These are phyloP conservation scores for Rugalucina vietnamica DNA, from an alignment of 2,888 invertebrate genomes.

Conservation along the genomic window DNA sequence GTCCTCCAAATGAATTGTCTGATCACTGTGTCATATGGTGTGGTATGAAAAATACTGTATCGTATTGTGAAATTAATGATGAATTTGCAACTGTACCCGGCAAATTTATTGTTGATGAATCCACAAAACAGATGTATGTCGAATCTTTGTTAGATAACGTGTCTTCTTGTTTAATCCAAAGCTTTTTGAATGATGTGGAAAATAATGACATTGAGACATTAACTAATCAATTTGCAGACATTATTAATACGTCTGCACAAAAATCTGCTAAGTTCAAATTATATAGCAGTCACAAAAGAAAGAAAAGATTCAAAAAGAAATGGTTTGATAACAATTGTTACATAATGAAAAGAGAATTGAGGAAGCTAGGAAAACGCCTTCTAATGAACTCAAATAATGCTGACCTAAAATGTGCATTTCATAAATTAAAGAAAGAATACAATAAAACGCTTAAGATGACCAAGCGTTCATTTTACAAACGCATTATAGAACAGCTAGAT, in stretches of 20 bases:
- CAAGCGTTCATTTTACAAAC: not conserved
- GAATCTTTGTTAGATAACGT: not conserved
- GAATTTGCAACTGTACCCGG: not conserved
- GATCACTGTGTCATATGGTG: constrained; percentile 2
- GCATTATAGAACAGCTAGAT: not conserved
- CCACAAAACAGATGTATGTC: not conserved
- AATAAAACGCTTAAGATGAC: not conserved
- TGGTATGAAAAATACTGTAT: not conserved
- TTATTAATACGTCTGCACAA: not conserved
- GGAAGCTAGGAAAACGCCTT: not conserved
- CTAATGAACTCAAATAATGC: not conserved
- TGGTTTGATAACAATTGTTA: not conserved
- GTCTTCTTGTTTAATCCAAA: no score
- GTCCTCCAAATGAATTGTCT: not conserved
- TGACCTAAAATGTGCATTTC: not conserved
- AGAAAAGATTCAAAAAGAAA: not conserved
- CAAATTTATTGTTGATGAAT: not conserved
- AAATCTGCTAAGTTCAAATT: not conserved
- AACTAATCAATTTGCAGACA: not conserved
- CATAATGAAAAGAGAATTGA: not conserved
- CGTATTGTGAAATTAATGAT: not conserved
- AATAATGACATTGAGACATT: not conserved
- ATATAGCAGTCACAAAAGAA: not conserved
- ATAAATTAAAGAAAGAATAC: not conserved
- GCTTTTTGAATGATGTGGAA: not conserved